Evolutionary conservation across 2,797 vertebrate species (phyloP).

Genomic region (Vespertilio murinus): DNA sequence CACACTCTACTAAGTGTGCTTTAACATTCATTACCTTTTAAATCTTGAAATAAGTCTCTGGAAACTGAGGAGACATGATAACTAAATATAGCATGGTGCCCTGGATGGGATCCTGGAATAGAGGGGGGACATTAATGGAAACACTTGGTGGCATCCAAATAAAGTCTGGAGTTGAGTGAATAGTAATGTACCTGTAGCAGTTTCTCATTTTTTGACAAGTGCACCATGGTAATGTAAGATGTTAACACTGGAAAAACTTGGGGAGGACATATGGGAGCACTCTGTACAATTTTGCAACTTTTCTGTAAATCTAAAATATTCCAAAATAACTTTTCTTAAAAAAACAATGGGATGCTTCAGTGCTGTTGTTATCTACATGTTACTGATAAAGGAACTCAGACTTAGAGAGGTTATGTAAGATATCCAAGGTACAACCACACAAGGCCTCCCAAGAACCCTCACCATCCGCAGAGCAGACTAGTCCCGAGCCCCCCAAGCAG

Average conservation of each 20-base stretch:
- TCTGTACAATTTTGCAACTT: neutral
- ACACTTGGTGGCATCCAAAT: neutral
- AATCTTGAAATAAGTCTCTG: neutral
- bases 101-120: neutral
- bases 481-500: neutral
- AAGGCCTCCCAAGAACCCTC: neutral
- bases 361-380: neutral
- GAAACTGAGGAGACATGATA: neutral
- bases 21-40: neutral
- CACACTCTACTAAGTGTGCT: neutral
- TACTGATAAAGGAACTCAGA: neutral
- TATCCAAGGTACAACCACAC: neutral
- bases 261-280: neutral
- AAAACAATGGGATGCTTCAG: neutral
- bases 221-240: neutral
- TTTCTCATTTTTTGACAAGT: neutral
- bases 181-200: neutral
- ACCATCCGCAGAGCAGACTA: neutral
- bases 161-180: neutral
- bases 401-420: neutral
- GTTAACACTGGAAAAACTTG: neutral
- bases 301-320: conserved; percentile 8
- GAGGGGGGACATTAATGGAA: neutral
- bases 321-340: neutral
- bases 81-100: neutral